Evolutionary conservation across 2,797 vertebrate species (phyloP), one percentile per base, ranked within the genome.

Genomic region (Cetoscarus ocellatus): DNA sequence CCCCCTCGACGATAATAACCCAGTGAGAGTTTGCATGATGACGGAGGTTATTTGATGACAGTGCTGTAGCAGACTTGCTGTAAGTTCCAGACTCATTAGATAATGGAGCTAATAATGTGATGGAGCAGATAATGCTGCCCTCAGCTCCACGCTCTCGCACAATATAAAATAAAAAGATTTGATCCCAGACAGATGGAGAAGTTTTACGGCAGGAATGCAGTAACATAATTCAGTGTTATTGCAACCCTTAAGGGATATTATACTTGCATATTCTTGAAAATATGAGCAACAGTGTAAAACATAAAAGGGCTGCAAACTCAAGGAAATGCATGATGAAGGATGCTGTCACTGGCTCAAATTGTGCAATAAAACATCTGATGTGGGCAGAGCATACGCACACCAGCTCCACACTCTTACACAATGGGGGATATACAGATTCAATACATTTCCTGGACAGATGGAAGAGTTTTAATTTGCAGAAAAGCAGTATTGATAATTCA

Each of bases 1-100:
- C 48, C 18, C 27, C 54, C 36, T 0, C 39, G 36, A 58, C 8
- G 9, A 44, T 65, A 55, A 75, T 60, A 34, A 1, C 48, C 34
- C 43, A 44, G 43, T 6, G 3, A 42, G 10, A 8, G 39, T 9
- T 9, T 9, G 39, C 11, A 7, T 43, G 12, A 43, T 43, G 43
- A 14, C 12, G 11, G 42, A 44, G 43, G 12, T 6, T 8, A 12
- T 51, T 51, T 51, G 50, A 51, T 51, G 50, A 53, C 51, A 53
- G 27, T n/a, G 40, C 57, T 75, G 42, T 1, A 12, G 58, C 73
- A 39, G 69, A 58, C 50, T 67, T 54, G 17, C 42, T 62, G 51
- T 58, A 63, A 75, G 63, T 69, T 73, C 78, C 75, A 75, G 67
- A 54, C n/a, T 65, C 67, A 87, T 86, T 84, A 86, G 79, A 73